These are phyloP conservation scores for Drosophila conformis DNA, from an alignment of 2,888 invertebrate genomes.

Conservation along the genomic window DNA sequence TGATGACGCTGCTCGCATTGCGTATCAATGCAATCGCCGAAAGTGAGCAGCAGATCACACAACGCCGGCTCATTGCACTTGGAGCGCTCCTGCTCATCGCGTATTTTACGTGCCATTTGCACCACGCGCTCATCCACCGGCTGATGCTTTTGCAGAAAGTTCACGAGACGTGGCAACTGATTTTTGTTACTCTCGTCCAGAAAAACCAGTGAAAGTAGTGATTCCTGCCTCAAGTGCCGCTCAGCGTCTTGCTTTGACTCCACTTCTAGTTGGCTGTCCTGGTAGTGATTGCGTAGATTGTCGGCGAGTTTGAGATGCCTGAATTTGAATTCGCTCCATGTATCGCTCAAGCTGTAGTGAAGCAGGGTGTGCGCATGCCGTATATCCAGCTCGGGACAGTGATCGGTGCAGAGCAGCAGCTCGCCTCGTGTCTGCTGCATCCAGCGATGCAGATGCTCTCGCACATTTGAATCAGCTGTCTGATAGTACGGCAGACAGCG, in stretches of 20 bases:
- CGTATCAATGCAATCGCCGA: conserved; percentile 42
- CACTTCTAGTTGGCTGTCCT: background rate
- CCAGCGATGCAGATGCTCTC: conserved; percentile 48
- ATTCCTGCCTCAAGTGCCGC: background rate
- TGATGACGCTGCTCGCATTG: conserved; percentile 54
- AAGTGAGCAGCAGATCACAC: conserved; percentile 42
- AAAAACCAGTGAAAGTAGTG: conserved; percentile 44
- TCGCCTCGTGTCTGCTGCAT: conserved; percentile 18
- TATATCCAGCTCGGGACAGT: conserved; percentile 63
- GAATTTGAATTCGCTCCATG: conserved; percentile 62
- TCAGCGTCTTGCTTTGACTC: background rate
- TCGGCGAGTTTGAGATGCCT: conserved; percentile 43
- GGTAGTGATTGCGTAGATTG: conserved; percentile 46
- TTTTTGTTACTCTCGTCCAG: conserved; percentile 54
- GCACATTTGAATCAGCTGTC: conserved; percentile 19
- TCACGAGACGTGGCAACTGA: conserved; percentile 62
- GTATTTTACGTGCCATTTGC: conserved; percentile 41
- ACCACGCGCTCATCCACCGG: conserved; percentile 40
- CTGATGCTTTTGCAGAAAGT: conserved; percentile 57
- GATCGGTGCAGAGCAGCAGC: conserved; percentile 57
- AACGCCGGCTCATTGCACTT: conserved; percentile 23
- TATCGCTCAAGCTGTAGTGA: conserved; percentile 54
- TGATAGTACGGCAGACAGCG: conserved; percentile 59
- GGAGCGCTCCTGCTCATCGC: conserved; percentile 19
- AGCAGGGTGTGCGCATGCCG: conserved; percentile 58